Percentiles rank a stretch among this genome's conserved stretches.
phyloP scores from a whole-genome alignment of 1,140 invertebrate species.

The Sesamia nonagrioides region DNA sequence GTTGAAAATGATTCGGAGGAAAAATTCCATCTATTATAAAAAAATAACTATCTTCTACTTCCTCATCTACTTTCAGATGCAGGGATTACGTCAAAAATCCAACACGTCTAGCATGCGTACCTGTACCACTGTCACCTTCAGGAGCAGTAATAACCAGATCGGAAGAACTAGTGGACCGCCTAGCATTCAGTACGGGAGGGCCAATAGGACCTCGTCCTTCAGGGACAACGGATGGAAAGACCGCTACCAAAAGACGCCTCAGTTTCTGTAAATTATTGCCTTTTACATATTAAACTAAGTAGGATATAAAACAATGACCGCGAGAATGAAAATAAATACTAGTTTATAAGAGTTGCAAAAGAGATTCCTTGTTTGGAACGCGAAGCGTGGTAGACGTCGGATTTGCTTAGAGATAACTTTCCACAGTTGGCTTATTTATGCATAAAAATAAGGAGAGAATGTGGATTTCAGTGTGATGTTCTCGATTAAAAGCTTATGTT shows the following conservation, averaged over 20 bases:
- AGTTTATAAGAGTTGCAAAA: neutral
- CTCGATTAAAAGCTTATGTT: neutral
- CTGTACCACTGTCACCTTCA: slow-evolving; percentile 75
- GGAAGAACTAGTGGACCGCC: slow-evolving; percentile 48
- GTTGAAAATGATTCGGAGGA: no score
- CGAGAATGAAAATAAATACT: neutral
- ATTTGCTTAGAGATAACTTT: neutral
- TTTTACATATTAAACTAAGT: neutral
- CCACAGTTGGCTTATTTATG: neutral
- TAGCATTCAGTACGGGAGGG: slow-evolving; percentile 66
- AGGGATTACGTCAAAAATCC: slow-evolving; percentile 83
- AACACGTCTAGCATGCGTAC: slow-evolving; percentile 80
- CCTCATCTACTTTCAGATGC: slow-evolving; percentile 69
- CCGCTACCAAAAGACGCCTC: slow-evolving; percentile 57
- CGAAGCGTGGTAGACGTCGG: neutral
- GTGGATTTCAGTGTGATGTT: neutral
- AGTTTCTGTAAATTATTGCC: slow-evolving; percentile 60
- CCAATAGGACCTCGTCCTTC: slow-evolving; percentile 58
- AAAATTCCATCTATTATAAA: no score
- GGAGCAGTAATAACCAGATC: slow-evolving; percentile 69
- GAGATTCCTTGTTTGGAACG: neutral
- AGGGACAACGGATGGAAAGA: slow-evolving; percentile 69
- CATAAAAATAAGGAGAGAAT: neutral
- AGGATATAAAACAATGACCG: neutral
- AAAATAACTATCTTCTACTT: neutral